Evolutionary conservation across 1,140 invertebrate species (phyloP).

Genomic region (Vanessa tameamea): DNA sequence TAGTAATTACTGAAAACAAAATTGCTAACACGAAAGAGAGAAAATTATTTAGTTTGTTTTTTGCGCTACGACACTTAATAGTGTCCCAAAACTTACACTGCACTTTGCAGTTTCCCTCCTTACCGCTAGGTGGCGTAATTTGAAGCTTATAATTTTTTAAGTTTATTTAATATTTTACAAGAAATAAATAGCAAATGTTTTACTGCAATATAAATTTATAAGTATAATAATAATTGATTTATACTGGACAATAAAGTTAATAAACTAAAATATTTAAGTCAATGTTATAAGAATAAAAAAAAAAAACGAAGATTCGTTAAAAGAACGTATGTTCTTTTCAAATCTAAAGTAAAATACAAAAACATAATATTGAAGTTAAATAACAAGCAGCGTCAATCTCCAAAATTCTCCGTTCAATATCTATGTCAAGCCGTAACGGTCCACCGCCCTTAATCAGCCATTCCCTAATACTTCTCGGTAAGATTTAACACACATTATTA

Average conservation of each 20-base stretch:
- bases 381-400: neutral
- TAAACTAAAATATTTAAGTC: no score
- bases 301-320: neutral
- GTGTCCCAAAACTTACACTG: no score
- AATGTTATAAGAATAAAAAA: no score
- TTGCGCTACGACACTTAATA: no score
- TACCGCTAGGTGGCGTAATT: constrained; percentile 36
- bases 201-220: no score
- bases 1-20: no score
- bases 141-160: neutral
- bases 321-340: no score
- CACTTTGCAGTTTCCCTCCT: constrained; percentile 30
- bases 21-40: no score
- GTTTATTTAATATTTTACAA: neutral
- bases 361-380: neutral
- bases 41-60: no score
- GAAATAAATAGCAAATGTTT: neutral
- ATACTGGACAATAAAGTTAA: no score
- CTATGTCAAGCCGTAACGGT: constrained; percentile 4
- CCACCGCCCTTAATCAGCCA: neutral
- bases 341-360: no score
- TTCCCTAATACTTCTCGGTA: neutral
- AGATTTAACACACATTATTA: neutral
- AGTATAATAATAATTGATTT: no score
- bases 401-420: neutral